Percentiles rank a stretch among this genome's conserved stretches.
Evolutionary conservation across 2,888 invertebrate genomes (phyloP).

Genomic region (Trissoscelio sp.): DNA sequence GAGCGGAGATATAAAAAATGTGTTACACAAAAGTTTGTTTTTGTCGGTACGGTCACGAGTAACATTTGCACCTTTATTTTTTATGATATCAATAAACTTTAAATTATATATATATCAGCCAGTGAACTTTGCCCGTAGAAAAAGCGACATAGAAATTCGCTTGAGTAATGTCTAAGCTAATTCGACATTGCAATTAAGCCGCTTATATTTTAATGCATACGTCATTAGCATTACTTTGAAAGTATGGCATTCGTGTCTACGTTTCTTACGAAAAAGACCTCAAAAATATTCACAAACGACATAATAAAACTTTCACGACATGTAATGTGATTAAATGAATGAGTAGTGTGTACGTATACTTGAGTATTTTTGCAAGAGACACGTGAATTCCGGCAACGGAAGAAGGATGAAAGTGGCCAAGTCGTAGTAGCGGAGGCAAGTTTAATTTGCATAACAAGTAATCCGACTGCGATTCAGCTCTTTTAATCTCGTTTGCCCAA

Average conservation of each 20-base stretch:
- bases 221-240: constrained; percentile 29
- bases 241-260: constrained; percentile 4
- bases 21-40: constrained; percentile 5
- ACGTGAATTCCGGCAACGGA: constrained; percentile 49
- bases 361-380: constrained; percentile 59
- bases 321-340: constrained; percentile 50
- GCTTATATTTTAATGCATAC: constrained; percentile 16
- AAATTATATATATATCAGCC: neutral
- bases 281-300: constrained; percentile 42
- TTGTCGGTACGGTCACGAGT: neutral
- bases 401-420: constrained; percentile 63
- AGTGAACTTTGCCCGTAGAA: neutral
- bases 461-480: constrained; percentile 71
- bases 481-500: constrained; percentile 70
- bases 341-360: constrained; percentile 30
- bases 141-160: neutral
- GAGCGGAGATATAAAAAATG: constrained; percentile 5
- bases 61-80: constrained; percentile 7
- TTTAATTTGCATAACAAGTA: constrained; percentile 73
- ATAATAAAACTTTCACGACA: constrained; percentile 45
- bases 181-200: constrained; percentile 14
- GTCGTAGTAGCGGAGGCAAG: constrained; percentile 65
- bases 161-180: constrained; percentile 1
- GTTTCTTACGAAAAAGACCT: constrained; percentile 30
- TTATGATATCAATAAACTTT: constrained; percentile 12